Conservation (phyloP, 2,797 vertebrate species). For the Sebastes glaucus region DNA sequence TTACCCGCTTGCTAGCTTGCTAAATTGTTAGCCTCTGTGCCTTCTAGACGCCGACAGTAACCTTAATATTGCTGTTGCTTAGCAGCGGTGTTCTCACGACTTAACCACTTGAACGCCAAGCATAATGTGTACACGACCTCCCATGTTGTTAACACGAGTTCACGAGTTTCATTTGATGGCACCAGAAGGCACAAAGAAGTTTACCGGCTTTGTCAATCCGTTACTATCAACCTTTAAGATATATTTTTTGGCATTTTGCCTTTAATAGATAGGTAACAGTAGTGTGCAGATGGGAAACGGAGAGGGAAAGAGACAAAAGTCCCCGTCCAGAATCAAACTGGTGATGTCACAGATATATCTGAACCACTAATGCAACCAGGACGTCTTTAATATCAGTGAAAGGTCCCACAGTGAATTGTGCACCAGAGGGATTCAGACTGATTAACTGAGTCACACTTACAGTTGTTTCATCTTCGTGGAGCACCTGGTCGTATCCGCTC, state of each 20-base stretch:
- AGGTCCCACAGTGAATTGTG: background rate
- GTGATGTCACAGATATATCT: background rate
- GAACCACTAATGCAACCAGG: background rate
- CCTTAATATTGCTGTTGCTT: too few relatives aligned
- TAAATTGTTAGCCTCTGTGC: too few relatives aligned
- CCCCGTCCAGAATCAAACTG: background rate
- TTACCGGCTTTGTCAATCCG: background rate
- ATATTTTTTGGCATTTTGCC: background rate
- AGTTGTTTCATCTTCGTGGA: constrained; percentile 98
- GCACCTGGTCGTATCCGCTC: constrained; percentile 98
- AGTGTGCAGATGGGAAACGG: background rate
- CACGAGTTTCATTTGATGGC: too few relatives aligned
- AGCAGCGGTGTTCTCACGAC: too few relatives aligned
- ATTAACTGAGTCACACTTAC: constrained; percentile 81
- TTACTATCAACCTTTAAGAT: background rate
- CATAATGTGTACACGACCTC: too few relatives aligned
- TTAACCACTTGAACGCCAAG: too few relatives aligned
- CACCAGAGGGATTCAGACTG: background rate
- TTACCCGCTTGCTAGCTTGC: too few relatives aligned
- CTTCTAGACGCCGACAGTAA: too few relatives aligned
- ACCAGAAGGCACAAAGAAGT: background rate
- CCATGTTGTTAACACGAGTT: too few relatives aligned
- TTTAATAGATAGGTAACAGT: background rate
- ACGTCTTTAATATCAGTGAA: background rate
- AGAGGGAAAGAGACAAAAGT: background rate